phyloP scores from a whole-genome alignment of 2,113 vertebrate species.

The Petaurus breviceps region DNA sequence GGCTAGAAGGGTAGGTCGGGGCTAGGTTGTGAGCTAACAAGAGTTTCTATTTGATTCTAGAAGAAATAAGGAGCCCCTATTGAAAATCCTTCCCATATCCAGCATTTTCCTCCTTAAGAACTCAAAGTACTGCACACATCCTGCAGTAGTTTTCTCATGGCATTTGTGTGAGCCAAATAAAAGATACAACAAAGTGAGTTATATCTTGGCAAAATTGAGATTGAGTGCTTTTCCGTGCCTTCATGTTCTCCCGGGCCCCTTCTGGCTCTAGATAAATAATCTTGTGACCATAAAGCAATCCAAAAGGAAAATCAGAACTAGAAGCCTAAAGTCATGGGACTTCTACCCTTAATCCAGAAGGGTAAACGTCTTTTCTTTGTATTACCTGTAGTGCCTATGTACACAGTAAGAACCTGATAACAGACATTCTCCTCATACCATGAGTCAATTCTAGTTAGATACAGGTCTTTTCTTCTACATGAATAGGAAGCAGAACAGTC shows the following conservation, averaged over 20 bases:
- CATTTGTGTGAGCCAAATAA: not conserved
- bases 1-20: not conserved
- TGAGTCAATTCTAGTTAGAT: conserved; percentile 65
- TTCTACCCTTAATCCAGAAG: not conserved
- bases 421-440: conserved; percentile 37
- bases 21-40: not conserved
- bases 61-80: not conserved
- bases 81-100: not conserved
- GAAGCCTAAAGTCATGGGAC: not conserved
- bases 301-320: not conserved
- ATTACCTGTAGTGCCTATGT: not conserved
- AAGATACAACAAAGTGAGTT: not conserved
- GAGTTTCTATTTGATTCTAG: not conserved
- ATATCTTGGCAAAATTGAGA: not conserved
- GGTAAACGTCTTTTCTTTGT: not conserved
- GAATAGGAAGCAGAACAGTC: conserved; percentile 70
- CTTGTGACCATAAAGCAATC: not conserved
- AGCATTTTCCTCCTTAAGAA: not conserved
- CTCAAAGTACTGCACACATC: not conserved
- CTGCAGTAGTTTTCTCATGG: not conserved
- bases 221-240: not conserved
- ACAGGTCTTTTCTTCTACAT: conserved; percentile 53
- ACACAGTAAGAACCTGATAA: not conserved
- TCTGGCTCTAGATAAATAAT: not conserved
- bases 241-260: not conserved